Conservation (phyloP, 2,888 invertebrate genomes). For the Plebejus melissa region DNA sequence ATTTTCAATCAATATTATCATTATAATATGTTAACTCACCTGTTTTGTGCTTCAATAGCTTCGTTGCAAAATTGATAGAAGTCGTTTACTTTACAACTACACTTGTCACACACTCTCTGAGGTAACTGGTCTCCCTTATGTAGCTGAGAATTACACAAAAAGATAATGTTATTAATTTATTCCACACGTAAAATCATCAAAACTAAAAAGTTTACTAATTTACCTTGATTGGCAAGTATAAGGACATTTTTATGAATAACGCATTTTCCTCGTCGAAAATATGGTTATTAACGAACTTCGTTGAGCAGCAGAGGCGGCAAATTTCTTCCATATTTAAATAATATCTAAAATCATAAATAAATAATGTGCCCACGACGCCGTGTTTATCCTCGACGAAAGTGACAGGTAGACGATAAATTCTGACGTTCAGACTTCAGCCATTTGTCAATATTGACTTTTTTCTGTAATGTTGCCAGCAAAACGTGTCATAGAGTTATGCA, state of each 20-base stretch:
- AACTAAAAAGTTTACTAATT: slow-evolving; percentile 27
- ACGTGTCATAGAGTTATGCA: slow-evolving; percentile 36
- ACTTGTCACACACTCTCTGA: slow-evolving; percentile 85
- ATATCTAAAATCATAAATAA: slow-evolving; percentile 38
- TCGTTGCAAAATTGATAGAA: slow-evolving; percentile 86
- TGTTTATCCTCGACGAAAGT: slow-evolving; percentile 57
- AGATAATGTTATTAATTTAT: slow-evolving; percentile 30
- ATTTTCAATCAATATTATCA: neutral
- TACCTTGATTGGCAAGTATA: slow-evolving; percentile 88
- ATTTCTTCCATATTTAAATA: slow-evolving; percentile 62
- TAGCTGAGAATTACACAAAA: slow-evolving; percentile 68
- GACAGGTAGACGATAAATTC: slow-evolving; percentile 46
- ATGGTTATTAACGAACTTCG: slow-evolving; percentile 80
- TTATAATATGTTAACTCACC: slow-evolving; percentile 50
- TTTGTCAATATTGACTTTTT: slow-evolving; percentile 68
- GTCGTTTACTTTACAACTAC: slow-evolving; percentile 84
- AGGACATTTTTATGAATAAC: slow-evolving; percentile 83
- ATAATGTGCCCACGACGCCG: slow-evolving; percentile 39
- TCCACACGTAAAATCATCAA: slow-evolving; percentile 26
- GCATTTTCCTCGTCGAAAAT: slow-evolving; percentile 85
- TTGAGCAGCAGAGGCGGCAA: slow-evolving; percentile 69
- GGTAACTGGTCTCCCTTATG: slow-evolving; percentile 83
- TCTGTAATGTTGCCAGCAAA: slow-evolving; percentile 52
- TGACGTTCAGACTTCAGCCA: slow-evolving; percentile 44
- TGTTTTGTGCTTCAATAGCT: slow-evolving; percentile 82